Evolutionary conservation across 2,113 vertebrate species (phyloP).

Genomic region (Leptosomus discolor): DNA sequence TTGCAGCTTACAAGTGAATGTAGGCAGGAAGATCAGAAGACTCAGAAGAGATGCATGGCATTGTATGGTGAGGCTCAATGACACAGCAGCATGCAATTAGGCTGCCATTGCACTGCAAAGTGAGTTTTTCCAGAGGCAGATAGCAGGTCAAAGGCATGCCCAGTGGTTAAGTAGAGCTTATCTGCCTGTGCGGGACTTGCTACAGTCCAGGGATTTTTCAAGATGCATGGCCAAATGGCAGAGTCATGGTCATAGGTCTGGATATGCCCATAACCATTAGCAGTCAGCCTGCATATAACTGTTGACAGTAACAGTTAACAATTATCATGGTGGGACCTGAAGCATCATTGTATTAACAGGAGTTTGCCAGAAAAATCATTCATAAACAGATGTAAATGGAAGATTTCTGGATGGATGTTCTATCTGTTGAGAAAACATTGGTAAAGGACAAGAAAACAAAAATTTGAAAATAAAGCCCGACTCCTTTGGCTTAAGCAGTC

Average conservation of each 20-base stretch:
- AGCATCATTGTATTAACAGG: not conserved
- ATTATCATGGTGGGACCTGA: not conserved
- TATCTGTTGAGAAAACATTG: not conserved
- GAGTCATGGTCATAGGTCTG: not conserved
- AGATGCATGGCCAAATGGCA: not conserved
- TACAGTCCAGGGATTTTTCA: not conserved
- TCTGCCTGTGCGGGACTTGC: not conserved
- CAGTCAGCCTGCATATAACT: not conserved
- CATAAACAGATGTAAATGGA: not conserved
- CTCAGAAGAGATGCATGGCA: not conserved
- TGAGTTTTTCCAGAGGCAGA: not conserved
- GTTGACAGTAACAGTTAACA: not conserved
- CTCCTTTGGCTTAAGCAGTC: not conserved
- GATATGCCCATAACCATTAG: not conserved
- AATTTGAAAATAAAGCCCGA: not conserved
- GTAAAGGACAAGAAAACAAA: not conserved
- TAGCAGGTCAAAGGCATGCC: not conserved
- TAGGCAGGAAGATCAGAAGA: not conserved
- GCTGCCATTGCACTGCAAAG: not conserved
- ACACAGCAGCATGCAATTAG: not conserved
- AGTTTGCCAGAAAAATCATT: not conserved
- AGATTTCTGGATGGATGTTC: not conserved
- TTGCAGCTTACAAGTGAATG: not conserved
- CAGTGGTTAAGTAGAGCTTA: not conserved
- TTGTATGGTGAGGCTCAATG: not conserved